Base-by-base conservation (phyloP, 2,888 invertebrate species). In the Rhamphomyia laevipes region DNA sequence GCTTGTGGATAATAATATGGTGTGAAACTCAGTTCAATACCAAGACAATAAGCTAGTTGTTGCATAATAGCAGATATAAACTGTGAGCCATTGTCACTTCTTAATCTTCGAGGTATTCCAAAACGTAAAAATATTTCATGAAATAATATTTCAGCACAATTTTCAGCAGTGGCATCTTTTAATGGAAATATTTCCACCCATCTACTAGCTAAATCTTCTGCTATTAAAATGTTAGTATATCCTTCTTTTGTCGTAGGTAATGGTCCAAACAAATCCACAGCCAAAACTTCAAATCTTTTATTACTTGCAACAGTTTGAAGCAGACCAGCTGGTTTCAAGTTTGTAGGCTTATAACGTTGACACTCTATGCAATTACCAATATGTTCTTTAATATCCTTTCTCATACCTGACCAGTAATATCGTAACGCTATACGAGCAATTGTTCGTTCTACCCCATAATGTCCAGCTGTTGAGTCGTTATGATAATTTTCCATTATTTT, bases 61-160 rank as follows among this genome's bases (percentile, higher is more conserved):
- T 66, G 67, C 62, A 67, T 64, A 2, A 65, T 53, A 0, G 54
- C 57, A 4, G 59, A 58, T 0, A 66, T 56, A 48, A 67, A 65
- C 40, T 66, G 66, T 0, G 57, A 47, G 0, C 64, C 65, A 17
- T 65, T 65, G 37, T 67, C 65, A 17, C 57, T 59, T 2, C 61
- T 54, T 0, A 66, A 6, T 17, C 60, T 46, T 0, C 64, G 23
- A 0, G 61, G 62, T 1, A 57, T 11, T 1, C 65, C 64, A 48
- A 58, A 64, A 18, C 64, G 50, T 9, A 64, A 37, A 6, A 64
- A 56, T 0, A 63, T 46, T 43, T 65, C 63, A 37, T 62, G 44
- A 0, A 64, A 18, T 0, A 65, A 43, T n/a, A n/a, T n/a, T 0
- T 46, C 17, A 1, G 62, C 61, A 47, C 63, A 61, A 1, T 48